Percentiles rank a stretch among this genome's conserved stretches.
phyloP scores from a whole-genome alignment of 2,113 vertebrate genomes.

The Dolichallabes microphthalmus region DNA sequence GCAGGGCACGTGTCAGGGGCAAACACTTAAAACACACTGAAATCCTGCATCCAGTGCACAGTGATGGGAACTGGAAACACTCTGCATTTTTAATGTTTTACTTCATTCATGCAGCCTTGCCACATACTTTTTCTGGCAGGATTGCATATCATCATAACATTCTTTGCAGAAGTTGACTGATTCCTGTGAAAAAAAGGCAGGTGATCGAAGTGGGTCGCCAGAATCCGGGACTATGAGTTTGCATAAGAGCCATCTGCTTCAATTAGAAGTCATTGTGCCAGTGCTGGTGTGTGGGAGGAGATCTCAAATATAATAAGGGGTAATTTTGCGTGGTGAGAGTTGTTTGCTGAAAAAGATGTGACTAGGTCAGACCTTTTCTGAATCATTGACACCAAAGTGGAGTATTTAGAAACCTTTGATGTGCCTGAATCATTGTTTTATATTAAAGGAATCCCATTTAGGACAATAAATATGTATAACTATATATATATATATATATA shows the following conservation, averaged over 20 bases:
- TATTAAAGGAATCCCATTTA: not conserved
- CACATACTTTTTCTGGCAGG: not conserved
- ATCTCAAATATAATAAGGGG: conserved; percentile 43
- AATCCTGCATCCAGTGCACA: conserved; percentile 11
- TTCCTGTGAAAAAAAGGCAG: conserved; percentile 29
- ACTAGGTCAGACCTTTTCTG: conserved; percentile 30
- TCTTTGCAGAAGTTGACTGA: conserved; percentile 28
- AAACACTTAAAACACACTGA: conserved; percentile 34
- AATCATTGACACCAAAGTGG: conserved; percentile 15
- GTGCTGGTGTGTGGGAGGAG: conserved; percentile 42
- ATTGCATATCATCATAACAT: conserved; percentile 42
- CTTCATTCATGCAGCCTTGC: conserved; percentile 27
- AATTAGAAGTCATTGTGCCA: conserved; percentile 49
- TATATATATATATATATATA: too few relatives aligned
- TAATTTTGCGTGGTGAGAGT: conserved; percentile 43
- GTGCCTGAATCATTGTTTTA: conserved; percentile 1
- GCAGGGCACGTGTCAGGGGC: conserved; percentile 38
- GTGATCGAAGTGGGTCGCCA: conserved; percentile 42
- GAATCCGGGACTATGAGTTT: conserved; percentile 32
- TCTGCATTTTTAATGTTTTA: conserved; percentile 31
- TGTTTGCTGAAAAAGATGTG: conserved; percentile 41
- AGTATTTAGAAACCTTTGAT: conserved; percentile 23
- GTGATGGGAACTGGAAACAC: conserved; percentile 3
- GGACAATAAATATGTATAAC: not conserved
- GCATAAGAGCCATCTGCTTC: conserved; percentile 52